Evolutionary conservation across 1,140 invertebrate genomes (phyloP), one percentile per base, ranked within the genome.

Genomic region (Polypedilum pembai): DNA sequence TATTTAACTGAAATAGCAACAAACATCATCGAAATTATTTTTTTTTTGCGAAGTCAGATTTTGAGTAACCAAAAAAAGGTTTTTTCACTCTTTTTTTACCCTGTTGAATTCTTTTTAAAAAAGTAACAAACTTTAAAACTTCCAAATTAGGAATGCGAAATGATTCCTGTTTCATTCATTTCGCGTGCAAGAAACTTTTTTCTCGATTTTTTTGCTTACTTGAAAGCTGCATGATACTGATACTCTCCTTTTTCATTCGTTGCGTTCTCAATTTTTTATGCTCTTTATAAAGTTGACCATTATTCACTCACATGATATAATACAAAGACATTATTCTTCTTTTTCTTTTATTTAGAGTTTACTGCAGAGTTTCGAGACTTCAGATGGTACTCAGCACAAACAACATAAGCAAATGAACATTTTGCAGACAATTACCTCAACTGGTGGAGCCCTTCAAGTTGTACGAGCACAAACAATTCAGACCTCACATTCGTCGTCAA

Each of bases 391-490:
- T 76, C 83, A 85, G 77, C 83, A 84, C 76, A 82, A 80, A 77
- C 83, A 84, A 77, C 83, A 83, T 76, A 83, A 85, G 77, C 84
- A 85, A 77, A 80, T 85, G 76, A 84, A 85, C 79, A 84, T 85
- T 74, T 81, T 85, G 75, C 83, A 84, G 76, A 80, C 82, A 65
- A 82, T 81, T 75, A 81, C 83, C 75, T 82, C 83, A 74, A 83
- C 82, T 18, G 65, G 65, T 75, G 84, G 83, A 74, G 80, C 81
- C 74, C 78, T 85, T 77, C 84, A 85, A 78, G 84, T 85, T 75
- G 84, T 85, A 77, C 84, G 84, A 79, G 82, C 84, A 65, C 83
- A 85, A 74, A 85, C 83, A 73, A 82, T 85, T 72, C 79, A 82
- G 78, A 81, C 80, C 74, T 81, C 45, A 56, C 45, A 56, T n/a